Evolutionary conservation across 64 coral and sea anemone species (phyloP), one percentile per base, ranked within the genome.

Genomic region (Stylophora pistillata): DNA sequence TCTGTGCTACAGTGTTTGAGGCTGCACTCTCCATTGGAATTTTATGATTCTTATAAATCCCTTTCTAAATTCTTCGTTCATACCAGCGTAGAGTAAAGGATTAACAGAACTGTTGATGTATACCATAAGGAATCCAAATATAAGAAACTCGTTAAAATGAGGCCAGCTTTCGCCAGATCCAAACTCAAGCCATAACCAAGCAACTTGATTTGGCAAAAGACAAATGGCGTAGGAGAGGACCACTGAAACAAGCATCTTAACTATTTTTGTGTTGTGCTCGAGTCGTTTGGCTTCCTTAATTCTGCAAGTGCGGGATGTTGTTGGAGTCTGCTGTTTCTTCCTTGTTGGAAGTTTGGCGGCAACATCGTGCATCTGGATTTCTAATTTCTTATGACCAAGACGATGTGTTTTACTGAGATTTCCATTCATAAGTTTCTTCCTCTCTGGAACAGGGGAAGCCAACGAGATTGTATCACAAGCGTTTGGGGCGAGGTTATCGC

Each of bases 11-110:
- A 68, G 21, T 69, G 26, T 21, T 70, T 84, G 20, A 20, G 17
- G 61, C 11, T 26, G 62, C n/a, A 53, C 33, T 13, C 21, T 25
- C 63, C 74, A 41, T 15, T 90, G 65, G 30, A 87, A 96, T 18
- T 87, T 78, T 0, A 96, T 87, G 41, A 96, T 84, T 21, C 76
- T 37, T 32, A 18, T 91, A 72, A 96, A 96, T 37, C 88, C 95
- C 84, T 96, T 96, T 74, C 86, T 89, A 58, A 96, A 96, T 23
- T 96, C 95, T 16, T 86, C 76, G 65, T 96, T 96, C 95, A 96
- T 92, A 31, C 95, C 95, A 29, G 95, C 95, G 15, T 96, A 96
- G 11, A 96, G 82, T 18, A 96, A 75, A 25, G 95, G 95, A 71
- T 96, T 96, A 0, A 89, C 92, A 20, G 74, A 88, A 53, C 95